Percentiles rank a stretch among this genome's conserved stretches.
phyloP scores from a whole-genome alignment of 2,797 vertebrate genomes.

The Rachycentron canadum region DNA sequence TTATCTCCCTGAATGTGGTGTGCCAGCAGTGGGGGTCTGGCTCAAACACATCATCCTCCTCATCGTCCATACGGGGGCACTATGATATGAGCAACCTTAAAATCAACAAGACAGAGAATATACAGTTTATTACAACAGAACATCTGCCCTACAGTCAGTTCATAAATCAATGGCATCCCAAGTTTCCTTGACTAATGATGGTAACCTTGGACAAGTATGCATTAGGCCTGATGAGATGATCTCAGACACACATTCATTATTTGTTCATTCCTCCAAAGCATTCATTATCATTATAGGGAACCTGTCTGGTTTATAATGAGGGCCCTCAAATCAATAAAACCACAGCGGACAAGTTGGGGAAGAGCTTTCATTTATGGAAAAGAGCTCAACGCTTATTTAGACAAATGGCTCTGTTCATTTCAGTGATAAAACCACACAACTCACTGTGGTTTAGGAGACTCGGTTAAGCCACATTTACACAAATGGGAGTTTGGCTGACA shows the following conservation, averaged over 20 bases:
- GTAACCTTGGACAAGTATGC: conserved; percentile 42
- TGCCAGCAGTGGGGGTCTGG: conserved; percentile 76
- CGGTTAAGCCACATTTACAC: conserved; percentile 65
- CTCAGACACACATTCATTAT: conserved; percentile 65
- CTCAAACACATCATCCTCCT: conserved; percentile 88
- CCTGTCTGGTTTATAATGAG: conserved; percentile 71
- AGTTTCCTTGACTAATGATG: conserved; percentile 30
- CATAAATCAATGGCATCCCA: conserved; percentile 5
- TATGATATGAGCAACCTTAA: conserved; percentile 69
- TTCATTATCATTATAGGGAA: conserved; percentile 69
- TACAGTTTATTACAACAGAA: not conserved
- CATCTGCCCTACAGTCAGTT: conserved; percentile 4
- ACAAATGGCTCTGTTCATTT: conserved; percentile 75
- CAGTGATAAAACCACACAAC: conserved; percentile 78
- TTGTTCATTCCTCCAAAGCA: conserved; percentile 33
- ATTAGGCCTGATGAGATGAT: conserved; percentile 58
- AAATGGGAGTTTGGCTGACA: conserved; percentile 58
- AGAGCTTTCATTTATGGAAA: conserved; percentile 64
- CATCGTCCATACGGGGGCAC: conserved; percentile 86
- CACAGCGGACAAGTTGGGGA: conserved; percentile 60
- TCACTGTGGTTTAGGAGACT: conserved; percentile 64
- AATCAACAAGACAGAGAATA: conserved; percentile 23
- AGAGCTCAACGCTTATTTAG: conserved; percentile 72
- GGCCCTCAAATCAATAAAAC: conserved; percentile 72
- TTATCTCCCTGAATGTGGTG: conserved; percentile 84